Evolutionary conservation across 2,888 invertebrate species (phyloP), one percentile per base, ranked within the genome.

Genomic region (Melipona bicolor): DNA sequence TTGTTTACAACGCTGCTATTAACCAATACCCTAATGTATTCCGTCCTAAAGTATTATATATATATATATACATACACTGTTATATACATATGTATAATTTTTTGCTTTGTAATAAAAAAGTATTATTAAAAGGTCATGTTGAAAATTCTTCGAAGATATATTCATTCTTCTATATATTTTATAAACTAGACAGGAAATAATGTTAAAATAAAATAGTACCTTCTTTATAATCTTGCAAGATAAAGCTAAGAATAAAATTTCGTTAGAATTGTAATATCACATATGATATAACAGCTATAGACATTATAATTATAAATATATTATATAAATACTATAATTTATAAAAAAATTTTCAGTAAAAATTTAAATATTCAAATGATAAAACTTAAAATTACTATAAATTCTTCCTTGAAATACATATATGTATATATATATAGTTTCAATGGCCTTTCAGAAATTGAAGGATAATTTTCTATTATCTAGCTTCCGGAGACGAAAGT

Each of bases 81-180:
- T 89, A 89, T 88, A 81, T 87, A 89, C 77, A 77, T 81, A 76
- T 83, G 81, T 78, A 83, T 89, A 88, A 72, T 78, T 79, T 85
- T 88, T 90, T 74, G 89, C 89, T 83, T 90, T 89, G 80, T 87
- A 89, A 89, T 89, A 89, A 89, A 89, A 86, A 81, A 83, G 78
- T 83, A 65, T 77, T 83, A 87, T 68, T 82, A 71, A 79, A 72
- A 78, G 64, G 36, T 85, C 70, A 19, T 32, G 19, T 71, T 61
- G 65, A 68, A 70, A 56, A 74, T 70, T n/a, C 27, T 21, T 69
- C 36, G 62, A 67, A 59, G 59, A 75, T 75, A 27, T 68, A 72
- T 50, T 49, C 68, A 43, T 52, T 17, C 43, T 32, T 21, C 21
- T 54, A 68, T 19, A 24, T 64, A 64, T 52, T 70, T 64, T 74